Percentiles rank a stretch among this genome's conserved stretches.
These are phyloP conservation scores for Penaeus japonicus DNA, from an alignment of 1,140 invertebrate species.

Conservation along the genomic window DNA sequence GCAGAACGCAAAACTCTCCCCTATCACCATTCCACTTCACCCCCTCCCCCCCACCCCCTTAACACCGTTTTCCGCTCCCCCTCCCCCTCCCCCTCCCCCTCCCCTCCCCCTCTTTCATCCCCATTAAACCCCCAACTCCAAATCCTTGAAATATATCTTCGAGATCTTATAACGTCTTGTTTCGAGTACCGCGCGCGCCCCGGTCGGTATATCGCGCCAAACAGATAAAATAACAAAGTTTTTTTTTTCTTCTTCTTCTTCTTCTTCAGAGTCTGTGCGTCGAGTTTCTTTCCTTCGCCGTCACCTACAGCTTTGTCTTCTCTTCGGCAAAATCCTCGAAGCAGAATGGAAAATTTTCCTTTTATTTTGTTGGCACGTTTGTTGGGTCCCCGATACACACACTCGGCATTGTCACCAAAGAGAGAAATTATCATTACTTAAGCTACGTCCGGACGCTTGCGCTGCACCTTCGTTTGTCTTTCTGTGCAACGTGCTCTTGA, in stretches of 20 bases:
- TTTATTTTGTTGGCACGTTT: slow-evolving; percentile 35
- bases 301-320: slow-evolving; percentile 18
- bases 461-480: neutral
- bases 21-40: neutral
- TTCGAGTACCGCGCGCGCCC: too few relatives aligned
- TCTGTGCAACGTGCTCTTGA: neutral
- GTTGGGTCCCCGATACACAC: slow-evolving; percentile 28
- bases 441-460: neutral
- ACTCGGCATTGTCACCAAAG: slow-evolving; percentile 33
- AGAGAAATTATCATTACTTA: slow-evolving; percentile 40
- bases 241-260: neutral
- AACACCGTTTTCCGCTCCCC: neutral
- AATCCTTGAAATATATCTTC: neutral
- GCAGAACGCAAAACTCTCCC: neutral
- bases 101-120: neutral
- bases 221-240: slow-evolving; percentile 26
- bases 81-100: neutral
- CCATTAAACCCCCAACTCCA: neutral
- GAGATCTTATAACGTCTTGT: neutral
- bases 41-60: neutral
- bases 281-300: neutral
- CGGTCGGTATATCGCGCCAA: neutral
- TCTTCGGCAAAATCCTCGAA: slow-evolving; percentile 34
- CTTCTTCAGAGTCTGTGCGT: neutral
- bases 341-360: slow-evolving; percentile 34